Conservation (phyloP, 2,888 invertebrate species). For the Oeneis ivallda region DNA sequence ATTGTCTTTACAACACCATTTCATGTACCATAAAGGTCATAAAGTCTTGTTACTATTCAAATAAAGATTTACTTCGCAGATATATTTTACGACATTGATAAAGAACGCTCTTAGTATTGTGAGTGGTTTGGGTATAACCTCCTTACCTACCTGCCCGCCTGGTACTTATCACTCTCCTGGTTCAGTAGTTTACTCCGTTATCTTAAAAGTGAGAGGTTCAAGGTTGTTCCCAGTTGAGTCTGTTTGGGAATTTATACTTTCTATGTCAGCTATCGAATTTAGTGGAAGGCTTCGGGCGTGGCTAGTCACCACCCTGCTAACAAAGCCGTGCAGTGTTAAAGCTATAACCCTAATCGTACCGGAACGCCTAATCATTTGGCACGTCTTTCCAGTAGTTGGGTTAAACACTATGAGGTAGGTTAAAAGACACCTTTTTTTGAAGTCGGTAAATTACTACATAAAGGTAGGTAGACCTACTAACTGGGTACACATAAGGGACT, state of each 20-base stretch:
- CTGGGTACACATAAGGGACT: too few species aligned
- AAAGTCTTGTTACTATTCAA: conserved; percentile 19
- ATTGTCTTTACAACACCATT: conserved; percentile 12
- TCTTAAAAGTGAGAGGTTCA: too few species aligned
- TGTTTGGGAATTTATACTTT: too few species aligned
- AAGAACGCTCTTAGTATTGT: conserved; percentile 3
- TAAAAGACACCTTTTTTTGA: not conserved
- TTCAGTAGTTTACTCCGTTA: too few species aligned
- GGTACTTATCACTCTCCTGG: too few species aligned
- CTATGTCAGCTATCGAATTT: too few species aligned
- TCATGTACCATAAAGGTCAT: conserved; percentile 14
- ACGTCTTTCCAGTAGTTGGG: not conserved
- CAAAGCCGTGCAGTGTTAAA: not conserved
- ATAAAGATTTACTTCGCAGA: conserved; percentile 14
- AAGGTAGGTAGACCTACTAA: not conserved
- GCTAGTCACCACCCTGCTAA: not conserved
- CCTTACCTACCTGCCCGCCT: too few species aligned
- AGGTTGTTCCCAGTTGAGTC: too few species aligned
- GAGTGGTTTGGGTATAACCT: not conserved
- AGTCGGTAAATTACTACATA: conserved; percentile 2
- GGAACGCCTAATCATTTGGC: too few species aligned
- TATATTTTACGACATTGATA: conserved; percentile 9
- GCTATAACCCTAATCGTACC: too few species aligned
- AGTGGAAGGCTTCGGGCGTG: too few species aligned
- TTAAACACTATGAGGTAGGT: not conserved